Conservation (phyloP, 1,140 invertebrate species). For the Schlechtendalia chinensis region DNA sequence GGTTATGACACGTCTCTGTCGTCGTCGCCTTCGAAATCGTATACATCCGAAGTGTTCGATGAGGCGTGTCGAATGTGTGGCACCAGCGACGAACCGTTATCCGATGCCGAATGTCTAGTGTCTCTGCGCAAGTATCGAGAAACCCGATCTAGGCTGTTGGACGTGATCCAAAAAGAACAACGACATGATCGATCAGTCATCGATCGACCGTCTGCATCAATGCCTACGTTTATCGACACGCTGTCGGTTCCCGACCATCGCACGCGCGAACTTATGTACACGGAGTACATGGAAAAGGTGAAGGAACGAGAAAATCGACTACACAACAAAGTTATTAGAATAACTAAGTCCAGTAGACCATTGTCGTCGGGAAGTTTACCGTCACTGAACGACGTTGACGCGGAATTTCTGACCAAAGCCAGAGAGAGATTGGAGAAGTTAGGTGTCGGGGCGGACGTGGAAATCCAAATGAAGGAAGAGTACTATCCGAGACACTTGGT, state of each 20-base stretch:
- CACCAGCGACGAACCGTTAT: conserved; percentile 44
- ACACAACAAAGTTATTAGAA: conserved; percentile 74
- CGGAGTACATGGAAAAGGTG: conserved; percentile 77
- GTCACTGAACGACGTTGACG: conserved; percentile 43
- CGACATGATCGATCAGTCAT: conserved; percentile 27
- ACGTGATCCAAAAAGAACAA: conserved; percentile 15
- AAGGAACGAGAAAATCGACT: conserved; percentile 74
- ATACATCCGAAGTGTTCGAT: conserved; percentile 63
- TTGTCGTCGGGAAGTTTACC: conserved; percentile 1
- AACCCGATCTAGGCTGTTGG: conserved; percentile 42
- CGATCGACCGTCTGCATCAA: conserved; percentile 6
- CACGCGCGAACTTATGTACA: conserved; percentile 66
- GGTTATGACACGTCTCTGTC: conserved; percentile 57
- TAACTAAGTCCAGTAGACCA: conserved; percentile 35
- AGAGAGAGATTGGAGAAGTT: conserved; percentile 61
- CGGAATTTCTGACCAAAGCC: conserved; percentile 53
- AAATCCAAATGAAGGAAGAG: conserved; percentile 11
- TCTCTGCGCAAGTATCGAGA: conserved; percentile 48
- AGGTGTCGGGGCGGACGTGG: conserved; percentile 54
- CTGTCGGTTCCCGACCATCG: conserved; percentile 54
- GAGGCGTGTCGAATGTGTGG: conserved; percentile 56
- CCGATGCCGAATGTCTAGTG: conserved; percentile 42
- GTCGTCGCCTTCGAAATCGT: conserved; percentile 68
- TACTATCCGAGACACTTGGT: conserved; percentile 33
- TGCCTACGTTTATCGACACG: conserved; percentile 53